These are phyloP conservation scores for Harmothoe impar DNA, from an alignment of 2,888 invertebrate species.

Conservation along the genomic window DNA sequence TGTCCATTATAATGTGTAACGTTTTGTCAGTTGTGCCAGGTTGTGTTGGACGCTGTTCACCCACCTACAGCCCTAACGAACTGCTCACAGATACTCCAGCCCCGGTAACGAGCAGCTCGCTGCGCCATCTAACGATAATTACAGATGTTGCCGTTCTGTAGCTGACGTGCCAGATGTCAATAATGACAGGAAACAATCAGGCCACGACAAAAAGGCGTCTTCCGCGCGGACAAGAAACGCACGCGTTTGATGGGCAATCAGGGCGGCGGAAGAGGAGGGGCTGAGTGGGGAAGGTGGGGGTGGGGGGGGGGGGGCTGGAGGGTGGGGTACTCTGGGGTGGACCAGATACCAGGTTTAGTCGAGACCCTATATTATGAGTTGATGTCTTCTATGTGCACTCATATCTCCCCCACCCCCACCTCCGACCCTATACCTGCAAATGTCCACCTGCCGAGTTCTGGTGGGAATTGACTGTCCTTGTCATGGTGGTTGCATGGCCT, in stretches of 20 bases:
- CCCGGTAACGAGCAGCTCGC: constrained; percentile 4
- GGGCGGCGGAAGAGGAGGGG: constrained; percentile 4
- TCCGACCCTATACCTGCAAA: too few relatives aligned
- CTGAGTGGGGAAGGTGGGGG: neutral
- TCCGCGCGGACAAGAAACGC: constrained; percentile 50
- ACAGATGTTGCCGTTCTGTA: constrained; percentile 47
- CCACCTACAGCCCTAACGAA: constrained; percentile 27
- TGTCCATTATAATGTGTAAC: too few relatives aligned
- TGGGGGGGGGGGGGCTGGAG: neutral
- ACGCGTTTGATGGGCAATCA: constrained; percentile 59
- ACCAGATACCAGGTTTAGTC: too few relatives aligned
- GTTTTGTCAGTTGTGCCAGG: neutral
- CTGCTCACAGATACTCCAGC: neutral
- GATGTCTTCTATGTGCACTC: too few relatives aligned
- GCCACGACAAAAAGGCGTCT: constrained; percentile 54
- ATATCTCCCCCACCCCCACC: too few relatives aligned
- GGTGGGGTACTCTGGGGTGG: neutral
- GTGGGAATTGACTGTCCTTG: too few relatives aligned
- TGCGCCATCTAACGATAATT: constrained; percentile 50
- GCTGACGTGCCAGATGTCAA: constrained; percentile 60
- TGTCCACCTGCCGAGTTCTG: too few relatives aligned
- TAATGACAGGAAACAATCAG: constrained; percentile 61
- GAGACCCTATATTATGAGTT: too few relatives aligned
- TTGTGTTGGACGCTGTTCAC: neutral
- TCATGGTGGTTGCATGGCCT: too few relatives aligned